Conservation (phyloP, 2,113 vertebrate genomes). For the Stegostoma tigrinum region DNA sequence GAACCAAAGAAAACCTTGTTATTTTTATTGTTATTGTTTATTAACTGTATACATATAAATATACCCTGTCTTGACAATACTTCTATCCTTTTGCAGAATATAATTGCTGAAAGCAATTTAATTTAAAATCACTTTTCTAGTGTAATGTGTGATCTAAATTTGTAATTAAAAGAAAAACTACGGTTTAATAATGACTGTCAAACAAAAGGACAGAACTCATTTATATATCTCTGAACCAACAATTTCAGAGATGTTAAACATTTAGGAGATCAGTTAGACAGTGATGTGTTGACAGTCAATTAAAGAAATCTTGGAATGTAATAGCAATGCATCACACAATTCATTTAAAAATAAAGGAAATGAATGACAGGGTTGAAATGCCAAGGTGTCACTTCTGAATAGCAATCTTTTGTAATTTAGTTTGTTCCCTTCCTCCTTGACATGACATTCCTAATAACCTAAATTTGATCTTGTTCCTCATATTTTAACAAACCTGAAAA, state of each 20-base stretch:
- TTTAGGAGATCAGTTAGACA: background rate
- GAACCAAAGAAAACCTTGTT: background rate
- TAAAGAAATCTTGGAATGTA: background rate
- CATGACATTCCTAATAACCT: background rate
- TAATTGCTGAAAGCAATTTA: background rate
- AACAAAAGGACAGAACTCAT: background rate
- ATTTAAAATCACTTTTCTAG: background rate
- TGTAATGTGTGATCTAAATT: background rate
- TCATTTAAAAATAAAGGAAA: background rate
- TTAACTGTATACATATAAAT: background rate
- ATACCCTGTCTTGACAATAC: background rate
- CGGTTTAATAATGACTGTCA: background rate
- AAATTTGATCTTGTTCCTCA: background rate
- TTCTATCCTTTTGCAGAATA: background rate
- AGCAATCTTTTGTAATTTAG: background rate
- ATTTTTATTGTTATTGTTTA: background rate
- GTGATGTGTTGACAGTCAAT: background rate
- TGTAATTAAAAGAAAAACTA: background rate
- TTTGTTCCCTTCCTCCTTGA: background rate
- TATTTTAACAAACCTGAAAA: background rate
- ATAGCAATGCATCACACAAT: background rate
- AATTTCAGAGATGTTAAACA: conserved; percentile 16
- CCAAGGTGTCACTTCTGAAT: background rate
- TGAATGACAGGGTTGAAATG: background rate
- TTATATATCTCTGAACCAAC: background rate